Conservation (phyloP, 2,888 invertebrate genomes). For the Zygothrica quintamaculata region DNA sequence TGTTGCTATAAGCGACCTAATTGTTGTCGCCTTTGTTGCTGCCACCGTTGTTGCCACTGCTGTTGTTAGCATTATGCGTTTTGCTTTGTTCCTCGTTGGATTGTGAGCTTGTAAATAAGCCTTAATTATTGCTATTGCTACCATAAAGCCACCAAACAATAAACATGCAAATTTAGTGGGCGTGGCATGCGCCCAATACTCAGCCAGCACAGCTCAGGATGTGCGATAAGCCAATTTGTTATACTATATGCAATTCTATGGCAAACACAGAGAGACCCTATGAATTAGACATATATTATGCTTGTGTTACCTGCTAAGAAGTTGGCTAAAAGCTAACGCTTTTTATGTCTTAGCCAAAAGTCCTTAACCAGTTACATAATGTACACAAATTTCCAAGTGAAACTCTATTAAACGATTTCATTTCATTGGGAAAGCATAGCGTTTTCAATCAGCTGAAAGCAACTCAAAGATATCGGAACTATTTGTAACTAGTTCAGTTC, state of each 20-base stretch:
- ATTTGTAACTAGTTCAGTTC: neutral
- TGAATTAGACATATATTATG: neutral
- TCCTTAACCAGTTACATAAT: neutral
- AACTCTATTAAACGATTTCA: no score
- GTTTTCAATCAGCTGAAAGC: no score
- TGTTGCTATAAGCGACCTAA: conserved; percentile 10
- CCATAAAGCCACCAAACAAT: conserved; percentile 79
- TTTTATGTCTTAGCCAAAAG: neutral
- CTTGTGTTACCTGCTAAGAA: neutral
- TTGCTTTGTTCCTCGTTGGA: conserved; percentile 49
- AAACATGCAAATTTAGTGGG: conserved; percentile 72
- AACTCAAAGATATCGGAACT: no score
- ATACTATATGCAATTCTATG: conserved; percentile 15
- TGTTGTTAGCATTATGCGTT: conserved; percentile 33
- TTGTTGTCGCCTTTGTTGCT: conserved; percentile 23
- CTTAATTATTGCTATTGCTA: conserved; percentile 76
- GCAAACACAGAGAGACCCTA: neutral
- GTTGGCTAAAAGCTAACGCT: neutral
- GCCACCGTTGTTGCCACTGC: conserved; percentile 20
- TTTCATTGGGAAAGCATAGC: no score
- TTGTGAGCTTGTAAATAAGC: conserved; percentile 77
- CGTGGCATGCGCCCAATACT: conserved; percentile 24
- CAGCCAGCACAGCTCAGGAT: conserved; percentile 23
- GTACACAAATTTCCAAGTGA: no score
- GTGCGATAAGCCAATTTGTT: conserved; percentile 59